phyloP scores from a whole-genome alignment of 2,113 vertebrate species.

The Cochlearius cochlearius region DNA sequence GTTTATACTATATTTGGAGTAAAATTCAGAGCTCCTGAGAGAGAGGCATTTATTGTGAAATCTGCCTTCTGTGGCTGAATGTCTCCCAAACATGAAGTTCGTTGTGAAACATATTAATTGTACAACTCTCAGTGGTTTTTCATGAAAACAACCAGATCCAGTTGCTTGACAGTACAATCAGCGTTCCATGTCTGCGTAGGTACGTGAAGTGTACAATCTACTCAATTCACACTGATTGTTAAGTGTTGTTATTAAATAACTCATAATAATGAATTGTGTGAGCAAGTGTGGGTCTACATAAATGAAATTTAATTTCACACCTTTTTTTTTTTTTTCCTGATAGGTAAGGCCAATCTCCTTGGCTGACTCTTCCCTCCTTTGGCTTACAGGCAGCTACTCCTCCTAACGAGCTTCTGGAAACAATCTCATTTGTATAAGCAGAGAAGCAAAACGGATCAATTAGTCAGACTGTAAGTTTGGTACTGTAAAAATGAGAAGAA shows the following conservation, averaged over 20 bases:
- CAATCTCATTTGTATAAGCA: background rate
- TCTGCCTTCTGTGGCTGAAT: background rate
- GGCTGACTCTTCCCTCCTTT: background rate
- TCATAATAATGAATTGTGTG: background rate
- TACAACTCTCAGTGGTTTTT: background rate
- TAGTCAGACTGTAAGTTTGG: background rate
- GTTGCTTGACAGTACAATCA: background rate
- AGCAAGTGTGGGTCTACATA: background rate
- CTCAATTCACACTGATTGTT: background rate
- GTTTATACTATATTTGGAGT: background rate
- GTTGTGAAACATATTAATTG: background rate
- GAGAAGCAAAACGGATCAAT: background rate
- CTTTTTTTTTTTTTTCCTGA: background rate
- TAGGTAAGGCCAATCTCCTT: background rate
- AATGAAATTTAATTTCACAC: background rate
- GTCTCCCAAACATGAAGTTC: background rate
- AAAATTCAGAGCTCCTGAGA: background rate
- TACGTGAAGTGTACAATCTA: background rate
- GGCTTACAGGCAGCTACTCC: background rate
- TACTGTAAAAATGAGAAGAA: background rate
- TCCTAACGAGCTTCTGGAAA: background rate
- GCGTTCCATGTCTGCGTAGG: rapidly evolving
- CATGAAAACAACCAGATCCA: background rate
- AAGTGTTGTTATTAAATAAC: background rate
- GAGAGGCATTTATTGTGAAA: background rate